Conservation (phyloP, 2,888 invertebrate genomes). For the Drosophila mettleri region DNA sequence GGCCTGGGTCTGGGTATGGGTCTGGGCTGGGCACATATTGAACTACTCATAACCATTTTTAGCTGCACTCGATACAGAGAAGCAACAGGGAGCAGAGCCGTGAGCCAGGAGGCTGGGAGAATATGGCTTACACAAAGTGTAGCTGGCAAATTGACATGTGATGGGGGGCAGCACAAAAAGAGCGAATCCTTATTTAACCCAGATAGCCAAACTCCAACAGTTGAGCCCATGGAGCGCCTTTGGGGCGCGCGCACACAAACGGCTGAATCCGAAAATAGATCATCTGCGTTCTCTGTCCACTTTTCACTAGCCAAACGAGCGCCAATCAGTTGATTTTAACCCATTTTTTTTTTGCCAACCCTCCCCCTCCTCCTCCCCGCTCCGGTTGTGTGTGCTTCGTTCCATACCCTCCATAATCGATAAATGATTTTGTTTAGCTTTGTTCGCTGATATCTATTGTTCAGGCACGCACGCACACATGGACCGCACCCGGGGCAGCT, state of each 20-base stretch:
- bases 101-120: background rate
- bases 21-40: background rate
- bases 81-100: background rate
- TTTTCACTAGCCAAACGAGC: constrained; percentile 36
- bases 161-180: constrained; percentile 36
- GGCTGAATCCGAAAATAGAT: constrained; percentile 45
- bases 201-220: constrained; percentile 27
- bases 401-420: constrained; percentile 56
- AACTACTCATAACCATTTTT: background rate
- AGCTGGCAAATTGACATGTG: constrained; percentile 57
- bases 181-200: constrained; percentile 46
- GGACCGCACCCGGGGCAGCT: constrained; percentile 25
- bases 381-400: background rate
- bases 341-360: constrained; percentile 10
- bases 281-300: constrained; percentile 30
- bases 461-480: constrained; percentile 23
- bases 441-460: constrained; percentile 47
- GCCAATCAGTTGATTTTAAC: constrained; percentile 38
- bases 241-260: constrained; percentile 3
- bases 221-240: constrained; percentile 29
- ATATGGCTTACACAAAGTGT: background rate
- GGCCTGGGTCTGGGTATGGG: background rate
- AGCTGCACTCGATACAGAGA: background rate
- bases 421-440: constrained; percentile 75
- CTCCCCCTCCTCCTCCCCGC: no score